A percentile compares a stretch with the other conserved stretches of the same genome.
Conservation (phyloP, 1,140 invertebrate genomes). For the Cotesia chilonis region DNA sequence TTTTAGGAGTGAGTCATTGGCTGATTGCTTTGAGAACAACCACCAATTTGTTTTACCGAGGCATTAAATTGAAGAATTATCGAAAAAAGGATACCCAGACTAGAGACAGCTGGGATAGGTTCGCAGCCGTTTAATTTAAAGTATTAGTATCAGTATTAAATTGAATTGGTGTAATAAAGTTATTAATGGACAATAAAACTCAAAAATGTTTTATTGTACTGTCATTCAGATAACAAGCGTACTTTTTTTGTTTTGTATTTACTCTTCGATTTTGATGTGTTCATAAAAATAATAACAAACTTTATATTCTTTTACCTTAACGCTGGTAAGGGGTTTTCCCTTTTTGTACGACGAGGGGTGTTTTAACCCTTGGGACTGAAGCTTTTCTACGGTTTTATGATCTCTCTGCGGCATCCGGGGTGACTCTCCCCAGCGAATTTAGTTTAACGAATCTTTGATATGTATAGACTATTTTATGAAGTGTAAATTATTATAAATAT, state of each 20-base stretch:
- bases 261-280: too few relatives aligned
- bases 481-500: constrained; percentile 17
- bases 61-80: constrained; percentile 3
- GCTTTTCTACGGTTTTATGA: constrained; percentile 27
- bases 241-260: too few relatives aligned
- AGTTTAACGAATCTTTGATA: constrained; percentile 19
- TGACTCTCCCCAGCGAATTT: constrained; percentile 13
- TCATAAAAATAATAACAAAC: constrained; percentile 6
- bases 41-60: constrained; percentile 8
- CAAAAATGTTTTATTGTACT: too few relatives aligned
- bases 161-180: too few relatives aligned
- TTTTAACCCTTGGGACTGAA: constrained; percentile 13
- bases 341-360: constrained; percentile 3
- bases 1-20: constrained; percentile 15
- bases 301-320: constrained; percentile 3
- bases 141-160: too few relatives aligned
- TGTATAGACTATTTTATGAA: constrained; percentile 8
- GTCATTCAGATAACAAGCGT: too few relatives aligned
- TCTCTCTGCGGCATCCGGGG: constrained; percentile 16
- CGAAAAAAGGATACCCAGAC: not conserved
- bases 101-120: not conserved
- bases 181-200: too few relatives aligned
- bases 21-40: constrained; percentile 13
- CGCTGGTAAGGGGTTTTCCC: not conserved
- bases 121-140: not conserved